Percentiles rank a stretch among this genome's conserved stretches.
These are phyloP conservation scores for Montipora capitata DNA, from an alignment of 92 coral and sea anemone genomes.

Conservation along the genomic window DNA sequence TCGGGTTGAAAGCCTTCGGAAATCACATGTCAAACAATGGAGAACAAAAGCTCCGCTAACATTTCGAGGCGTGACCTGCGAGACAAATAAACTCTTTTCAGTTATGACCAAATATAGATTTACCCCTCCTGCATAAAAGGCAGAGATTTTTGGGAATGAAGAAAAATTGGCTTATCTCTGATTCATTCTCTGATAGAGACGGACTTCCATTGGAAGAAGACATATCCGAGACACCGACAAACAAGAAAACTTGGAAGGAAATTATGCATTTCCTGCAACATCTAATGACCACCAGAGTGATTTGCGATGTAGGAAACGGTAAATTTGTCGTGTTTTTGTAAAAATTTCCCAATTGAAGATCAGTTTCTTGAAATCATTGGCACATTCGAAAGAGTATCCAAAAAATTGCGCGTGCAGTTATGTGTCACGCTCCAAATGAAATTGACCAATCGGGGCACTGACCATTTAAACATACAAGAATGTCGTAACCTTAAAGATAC, in stretches of 20 bases:
- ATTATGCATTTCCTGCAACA: constrained; percentile 17
- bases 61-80: constrained; percentile 1
- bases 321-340: neutral
- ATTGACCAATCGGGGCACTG: constrained; percentile 12
- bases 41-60: neutral
- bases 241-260: constrained; percentile 28
- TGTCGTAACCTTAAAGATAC: neutral
- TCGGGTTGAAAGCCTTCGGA: constrained; percentile 20
- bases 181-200: neutral
- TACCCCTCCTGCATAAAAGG: neutral
- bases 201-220: neutral
- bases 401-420: constrained; percentile 10
- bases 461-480: neutral
- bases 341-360: neutral
- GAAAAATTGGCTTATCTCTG: neutral
- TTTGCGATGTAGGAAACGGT: constrained; percentile 25
- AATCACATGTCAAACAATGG: constrained; percentile 40
- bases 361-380: neutral
- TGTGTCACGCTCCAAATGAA: constrained; percentile 24
- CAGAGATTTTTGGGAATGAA: neutral
- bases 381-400: neutral
- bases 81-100: neutral
- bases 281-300: neutral
- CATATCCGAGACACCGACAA: constrained; percentile 2
- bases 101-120: constrained; percentile 33